A percentile compares a stretch with the other conserved stretches of the same genome.
These are phyloP conservation scores for Anastatus disparis DNA, from an alignment of 1,140 invertebrate genomes.

Conservation along the genomic window DNA sequence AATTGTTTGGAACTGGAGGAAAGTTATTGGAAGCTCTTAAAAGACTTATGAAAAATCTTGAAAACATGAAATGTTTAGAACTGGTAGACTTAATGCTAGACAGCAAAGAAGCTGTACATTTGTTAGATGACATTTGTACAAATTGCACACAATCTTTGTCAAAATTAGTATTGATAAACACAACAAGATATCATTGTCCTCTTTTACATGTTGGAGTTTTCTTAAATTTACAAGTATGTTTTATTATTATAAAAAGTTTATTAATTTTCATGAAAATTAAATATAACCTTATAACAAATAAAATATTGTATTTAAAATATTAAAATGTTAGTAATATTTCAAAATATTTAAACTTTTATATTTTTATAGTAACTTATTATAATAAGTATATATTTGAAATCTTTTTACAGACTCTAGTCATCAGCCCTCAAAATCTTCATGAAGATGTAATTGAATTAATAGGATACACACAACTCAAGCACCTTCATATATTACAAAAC, in stretches of 20 bases:
- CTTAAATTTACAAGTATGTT: conserved; percentile 75
- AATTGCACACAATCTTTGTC: conserved; percentile 74
- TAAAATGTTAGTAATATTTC: not conserved
- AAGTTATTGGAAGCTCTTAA: conserved; percentile 77
- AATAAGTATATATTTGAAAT: conserved; percentile 8
- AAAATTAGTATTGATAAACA: conserved; percentile 78
- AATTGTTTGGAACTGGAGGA: conserved; percentile 82
- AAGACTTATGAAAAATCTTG: conserved; percentile 76
- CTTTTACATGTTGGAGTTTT: conserved; percentile 83
- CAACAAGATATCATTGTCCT: conserved; percentile 78
- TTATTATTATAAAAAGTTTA: not conserved
- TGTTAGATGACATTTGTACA: conserved; percentile 80
- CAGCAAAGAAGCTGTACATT: conserved; percentile 73
- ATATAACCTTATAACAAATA: no score
- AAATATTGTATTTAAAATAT: not conserved
- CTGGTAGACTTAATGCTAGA: conserved; percentile 84
- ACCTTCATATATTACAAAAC: conserved; percentile 85
- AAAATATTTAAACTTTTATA: conserved; percentile 13
- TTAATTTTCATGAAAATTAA: not conserved
- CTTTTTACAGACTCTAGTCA: conserved; percentile 72
- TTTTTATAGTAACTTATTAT: conserved; percentile 13
- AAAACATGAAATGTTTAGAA: conserved; percentile 74
- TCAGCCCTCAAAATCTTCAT: conserved; percentile 85
- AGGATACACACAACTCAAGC: conserved; percentile 73
- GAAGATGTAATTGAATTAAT: conserved; percentile 80